Evolutionary conservation across 2,888 invertebrate genomes (phyloP), one percentile per base, ranked within the genome.

Genomic region (Sialis lutaria): DNA sequence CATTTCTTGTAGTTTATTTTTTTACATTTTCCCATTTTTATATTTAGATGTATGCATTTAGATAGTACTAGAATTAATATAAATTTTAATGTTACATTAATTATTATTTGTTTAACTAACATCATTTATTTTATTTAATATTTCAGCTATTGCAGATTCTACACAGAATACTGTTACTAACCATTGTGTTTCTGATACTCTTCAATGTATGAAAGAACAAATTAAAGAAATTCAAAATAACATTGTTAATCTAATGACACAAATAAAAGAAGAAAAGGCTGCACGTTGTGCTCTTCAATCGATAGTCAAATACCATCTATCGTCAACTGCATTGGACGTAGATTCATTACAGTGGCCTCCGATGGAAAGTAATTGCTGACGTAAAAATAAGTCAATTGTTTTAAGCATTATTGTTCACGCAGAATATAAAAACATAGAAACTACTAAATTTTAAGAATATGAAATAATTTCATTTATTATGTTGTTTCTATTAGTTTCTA

Each of bases 281-380:
- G 64, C 64, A 39, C 55, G 67, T 45, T 60, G 55, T 52, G 53
- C 58, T 34, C 56, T 66, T 49, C 64, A 64, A 51, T 57, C 54
- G 32, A 60, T 60, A 48, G 53, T 61, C 41, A 59, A 56, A 53
- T 59, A 58, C 47, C 56, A 58, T 54, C 49, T 63, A 47, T 49
- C 53, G 40, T 46, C 50, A 40, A 59, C 56, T 54, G 54, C 55
- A 37, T 62, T 62, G 56, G 65, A 65, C 49, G 56, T 55, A 42
- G 60, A 59, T 45, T 53, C 49, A 51, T 60, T 64, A 47, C 61
- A 64, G 41, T 65, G 64, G 64, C 64, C 64, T 22, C n/a, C 42
- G 7, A 39, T 39, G 40, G 37, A 37, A 37, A 37, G 37, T 12
- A 37, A 37, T 37, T 37, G 37, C 12, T 37, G 12, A 37, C 7